Percentiles rank a stretch among this genome's conserved stretches.
Evolutionary conservation across 2,113 vertebrate species (phyloP).

Genomic region (Hippotragus niger): DNA sequence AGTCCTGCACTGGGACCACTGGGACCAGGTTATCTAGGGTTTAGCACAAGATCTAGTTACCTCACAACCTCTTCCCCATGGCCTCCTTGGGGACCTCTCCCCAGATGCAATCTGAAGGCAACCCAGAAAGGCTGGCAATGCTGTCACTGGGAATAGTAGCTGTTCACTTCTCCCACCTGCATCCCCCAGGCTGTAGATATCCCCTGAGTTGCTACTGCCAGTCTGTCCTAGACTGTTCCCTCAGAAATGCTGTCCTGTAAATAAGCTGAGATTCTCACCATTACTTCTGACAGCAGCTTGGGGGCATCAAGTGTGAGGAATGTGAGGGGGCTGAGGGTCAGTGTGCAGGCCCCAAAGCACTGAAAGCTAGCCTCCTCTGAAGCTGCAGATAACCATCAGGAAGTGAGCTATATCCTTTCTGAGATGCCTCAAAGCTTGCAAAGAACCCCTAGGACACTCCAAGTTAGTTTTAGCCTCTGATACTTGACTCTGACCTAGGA

Average conservation of each 20-base stretch:
- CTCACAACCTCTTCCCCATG: neutral
- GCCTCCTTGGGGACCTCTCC: neutral
- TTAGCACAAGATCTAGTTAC: neutral
- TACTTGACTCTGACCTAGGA: neutral
- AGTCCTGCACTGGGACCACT: neutral
- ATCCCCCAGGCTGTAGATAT: neutral
- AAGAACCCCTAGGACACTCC: neutral
- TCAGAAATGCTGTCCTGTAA: neutral
- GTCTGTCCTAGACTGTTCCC: neutral
- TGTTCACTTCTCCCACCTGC: neutral
- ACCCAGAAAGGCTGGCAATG: neutral
- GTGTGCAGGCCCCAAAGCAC: neutral
- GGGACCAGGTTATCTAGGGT: neutral
- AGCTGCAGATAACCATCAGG: neutral
- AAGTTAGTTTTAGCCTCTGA: neutral
- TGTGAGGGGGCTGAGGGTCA: neutral
- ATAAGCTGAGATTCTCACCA: neutral
- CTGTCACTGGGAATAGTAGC: neutral
- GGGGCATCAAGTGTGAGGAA: neutral
- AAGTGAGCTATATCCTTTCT: neutral
- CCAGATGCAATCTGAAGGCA: neutral
- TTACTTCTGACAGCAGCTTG: neutral
- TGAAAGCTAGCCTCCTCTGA: neutral
- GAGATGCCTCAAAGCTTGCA: neutral
- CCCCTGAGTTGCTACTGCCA: neutral